Evolutionary conservation across 2,797 vertebrate genomes (phyloP).

Genomic region (Coilia nasus): DNA sequence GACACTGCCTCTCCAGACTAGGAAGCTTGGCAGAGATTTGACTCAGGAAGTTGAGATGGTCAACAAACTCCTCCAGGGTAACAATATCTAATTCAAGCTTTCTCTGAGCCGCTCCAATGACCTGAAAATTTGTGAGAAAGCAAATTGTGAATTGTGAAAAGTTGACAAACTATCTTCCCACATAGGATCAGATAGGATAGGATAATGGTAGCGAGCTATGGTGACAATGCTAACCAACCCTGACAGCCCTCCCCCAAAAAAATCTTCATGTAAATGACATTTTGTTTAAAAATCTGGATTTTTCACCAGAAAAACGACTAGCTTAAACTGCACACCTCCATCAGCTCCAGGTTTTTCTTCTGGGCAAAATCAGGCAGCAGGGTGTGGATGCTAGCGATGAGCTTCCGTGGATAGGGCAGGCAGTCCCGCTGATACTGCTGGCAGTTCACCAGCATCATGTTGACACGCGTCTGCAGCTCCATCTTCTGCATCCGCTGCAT

Average conservation of each 20-base stretch:
- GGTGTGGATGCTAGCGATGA: conserved; percentile 50
- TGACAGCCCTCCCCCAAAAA: too few species aligned
- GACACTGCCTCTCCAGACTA: conserved; percentile 58
- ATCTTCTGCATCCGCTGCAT: conserved; percentile 52
- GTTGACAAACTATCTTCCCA: not conserved
- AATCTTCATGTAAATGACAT: too few species aligned
- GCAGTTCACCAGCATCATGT: conserved; percentile 56
- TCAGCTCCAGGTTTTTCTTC: conserved; percentile 57
- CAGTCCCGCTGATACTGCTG: conserved; percentile 60
- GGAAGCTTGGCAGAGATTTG: conserved; percentile 56
- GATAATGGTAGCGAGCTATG: too few species aligned
- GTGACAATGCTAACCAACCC: too few species aligned
- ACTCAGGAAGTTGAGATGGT: conserved; percentile 63
- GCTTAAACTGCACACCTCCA: conserved; percentile 60
- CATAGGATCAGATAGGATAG: too few species aligned
- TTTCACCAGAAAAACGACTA: too few species aligned
- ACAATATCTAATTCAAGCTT: conserved; percentile 54
- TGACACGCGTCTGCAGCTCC: conserved; percentile 51
- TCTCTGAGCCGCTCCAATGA: conserved; percentile 40
- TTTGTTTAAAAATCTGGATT: too few species aligned
- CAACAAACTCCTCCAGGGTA: conserved; percentile 65
- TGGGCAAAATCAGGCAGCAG: conserved; percentile 54
- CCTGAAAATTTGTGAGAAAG: not conserved
- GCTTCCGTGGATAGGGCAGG: conserved; percentile 61
- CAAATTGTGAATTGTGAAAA: not conserved